Evolutionary conservation across 37 sponge, comb jelly and placozoan genomes (phyloP), one percentile per base, ranked within the genome.

Genomic region (Ianthella basta): DNA sequence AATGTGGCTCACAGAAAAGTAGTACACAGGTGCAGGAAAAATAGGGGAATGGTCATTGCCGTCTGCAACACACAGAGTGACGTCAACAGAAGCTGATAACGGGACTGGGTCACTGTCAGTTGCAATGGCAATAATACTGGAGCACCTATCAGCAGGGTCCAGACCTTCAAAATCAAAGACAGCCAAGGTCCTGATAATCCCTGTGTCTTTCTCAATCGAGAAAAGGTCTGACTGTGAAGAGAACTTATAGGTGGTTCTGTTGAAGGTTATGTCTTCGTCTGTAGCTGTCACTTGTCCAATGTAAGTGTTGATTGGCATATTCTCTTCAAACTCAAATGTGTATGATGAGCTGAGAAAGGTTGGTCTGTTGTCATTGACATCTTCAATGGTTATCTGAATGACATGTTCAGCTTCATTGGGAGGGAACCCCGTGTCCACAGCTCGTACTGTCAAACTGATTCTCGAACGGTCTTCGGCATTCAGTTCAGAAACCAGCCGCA

Each of bases 91-190:
- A 4, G 57, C 53, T 0, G 63, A 56, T 0, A 40, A 56, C 0
- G 59, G 69, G 15, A 0, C 59, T 4, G 87, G 84, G 14, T 85
- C 87, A 39, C 67, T 87, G 59, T 93, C 93, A 0, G 75, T 89
- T n/a, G 87, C 93, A 16, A 68, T 32, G 0, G 87, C 85, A 8
- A 19, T 24, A 10, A 93, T 14, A 5, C 24, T 50, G 68, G 68
- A 83, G 37, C 53, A 55, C 14, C 44, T 79, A 18, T 65, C 63
- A 0, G 63, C 85, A 15, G 15, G 33, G 25, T 39, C 8, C 21
- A 75, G 78, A 23, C n/a, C 54, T 25, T 89, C 93, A 84, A 82
- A 93, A 55, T 89, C 88, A 81, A 93, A 89, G 19, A 93, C 88
- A 57, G 32, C 66, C 54, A 25, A 18, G 1, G 78, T 53, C 16